Base-by-base conservation (phyloP, 1,140 invertebrate species). In the Diprion similis region DNA sequence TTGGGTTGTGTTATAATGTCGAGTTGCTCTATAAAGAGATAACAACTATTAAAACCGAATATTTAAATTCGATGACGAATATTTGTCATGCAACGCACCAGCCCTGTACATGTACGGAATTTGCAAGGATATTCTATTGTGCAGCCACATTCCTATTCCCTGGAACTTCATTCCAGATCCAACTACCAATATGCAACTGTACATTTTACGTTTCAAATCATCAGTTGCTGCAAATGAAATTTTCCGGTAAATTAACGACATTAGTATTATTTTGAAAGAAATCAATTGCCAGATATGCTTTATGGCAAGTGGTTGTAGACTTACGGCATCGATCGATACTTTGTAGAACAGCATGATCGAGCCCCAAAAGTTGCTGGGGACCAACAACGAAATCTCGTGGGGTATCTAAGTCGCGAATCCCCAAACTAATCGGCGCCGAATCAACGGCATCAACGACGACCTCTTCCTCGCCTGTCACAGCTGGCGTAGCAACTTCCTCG, bases 171-270 rank as follows among this genome's bases (percentile, higher is more conserved):
- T 94, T 17, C 95, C 95, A 17, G 96, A 96, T 19, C 97, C 97
- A 46, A 98, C 95, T 0, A 99, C 91, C 11, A 99, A 87, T 76
- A 99, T 95, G 81, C 94, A 96, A 71, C 94, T 95, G 81, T 97
- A 98, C 96, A 99, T 97, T 88, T 97, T 96, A 19, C 95, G 89
- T 87, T 97, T 98, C 51, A 98, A 87, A 77, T 99, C 97, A 75
- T 98, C 97, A 37, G 90, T 93, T 7, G 91, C 89, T 92, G 65
- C 47, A 78, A 80, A 72, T 71, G 45, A 75, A 74, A 37, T 67
- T 17, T 19, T 18, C 59, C 0, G 51, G 13, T 68, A 24, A 47
- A 71, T 37, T 10, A 19, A 37, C 2, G 24, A 37, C 15, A 24
- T 46, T 65, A 13, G 46, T 13, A 17, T 66, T 6, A 19, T 10